These are phyloP conservation scores for Candidula unifasciata DNA, from an alignment of 2,888 invertebrate species.

Conservation along the genomic window DNA sequence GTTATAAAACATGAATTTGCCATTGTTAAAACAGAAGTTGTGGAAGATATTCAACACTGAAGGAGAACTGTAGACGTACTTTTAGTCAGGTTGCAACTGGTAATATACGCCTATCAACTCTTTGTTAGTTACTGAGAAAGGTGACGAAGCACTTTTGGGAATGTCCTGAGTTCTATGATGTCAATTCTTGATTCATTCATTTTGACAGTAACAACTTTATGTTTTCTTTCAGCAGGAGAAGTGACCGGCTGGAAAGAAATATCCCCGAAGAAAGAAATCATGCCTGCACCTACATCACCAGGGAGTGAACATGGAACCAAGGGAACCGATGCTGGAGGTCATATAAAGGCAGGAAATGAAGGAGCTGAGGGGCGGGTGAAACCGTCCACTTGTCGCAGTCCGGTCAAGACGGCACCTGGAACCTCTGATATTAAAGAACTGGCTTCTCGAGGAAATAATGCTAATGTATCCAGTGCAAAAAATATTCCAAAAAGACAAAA, in stretches of 20 bases:
- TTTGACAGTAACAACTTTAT: neutral
- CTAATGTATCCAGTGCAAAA: conserved; percentile 12
- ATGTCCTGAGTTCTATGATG: too few relatives aligned
- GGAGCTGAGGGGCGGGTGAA: conserved; percentile 14
- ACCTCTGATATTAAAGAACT: neutral
- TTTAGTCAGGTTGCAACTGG: too few relatives aligned
- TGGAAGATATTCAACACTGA: too few relatives aligned
- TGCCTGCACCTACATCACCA: conserved; percentile 33
- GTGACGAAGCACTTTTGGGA: too few relatives aligned
- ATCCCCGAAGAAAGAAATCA: conserved; percentile 39
- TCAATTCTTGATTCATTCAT: too few relatives aligned
- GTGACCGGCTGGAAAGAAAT: conserved; percentile 43
- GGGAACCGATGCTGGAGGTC: conserved; percentile 4
- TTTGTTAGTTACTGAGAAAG: too few relatives aligned
- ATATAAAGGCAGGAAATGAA: neutral
- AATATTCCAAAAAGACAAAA: conserved; percentile 43
- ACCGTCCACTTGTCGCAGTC: neutral
- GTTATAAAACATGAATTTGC: too few relatives aligned
- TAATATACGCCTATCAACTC: too few relatives aligned
- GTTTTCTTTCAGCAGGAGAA: conserved; percentile 17
- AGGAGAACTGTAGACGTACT: too few relatives aligned
- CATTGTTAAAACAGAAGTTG: too few relatives aligned
- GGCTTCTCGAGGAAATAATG: neutral
- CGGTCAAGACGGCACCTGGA: neutral
- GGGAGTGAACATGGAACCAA: neutral